Base-by-base conservation (phyloP, 2,797 vertebrate species). In the Gymnoscopelus microlampas region DNA sequence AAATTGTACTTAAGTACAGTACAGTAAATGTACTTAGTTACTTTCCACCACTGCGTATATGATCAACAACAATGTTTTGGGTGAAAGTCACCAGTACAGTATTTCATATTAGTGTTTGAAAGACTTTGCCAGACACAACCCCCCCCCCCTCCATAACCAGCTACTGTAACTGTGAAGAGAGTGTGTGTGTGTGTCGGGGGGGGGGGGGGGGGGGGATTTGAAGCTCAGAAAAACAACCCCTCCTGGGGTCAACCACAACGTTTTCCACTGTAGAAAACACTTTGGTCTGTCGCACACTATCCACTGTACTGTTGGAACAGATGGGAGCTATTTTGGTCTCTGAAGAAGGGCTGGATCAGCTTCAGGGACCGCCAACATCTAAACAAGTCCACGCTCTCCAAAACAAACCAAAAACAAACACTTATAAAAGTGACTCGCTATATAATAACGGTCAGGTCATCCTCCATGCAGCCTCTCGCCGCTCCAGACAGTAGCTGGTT, bases 361-460 rank as follows among this genome's bases (percentile, higher is more conserved):
- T 14, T 81, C 72, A 80, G 75, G 53, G 87, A 80, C 86, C 81
- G 77, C 79, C 67, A 76, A 75, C 81, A 73, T 80, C 71, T 81
- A 90, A 91, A 90, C 87, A 90, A 83, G 61, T 56, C 68, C 53
- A 59, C 39, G 0, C 44, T 74, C 47, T 81, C 84, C 82, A 87
- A 86, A 87, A 70, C 81, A 89, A 88, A 87, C 74, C 79, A 71
- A 83, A 78, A 74, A 81, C 57, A 68, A 62, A 68, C 58, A 51
- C 50, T 51, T 51, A 51, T 4, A 44, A 10, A 44, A 13, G 50
- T 13, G 50, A n/a, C 50, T 15, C n/a, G 50, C 39, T 9, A 19
- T 19, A 19, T 19, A 19, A 3, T 4, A 51, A 13, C 12, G 50
- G n/a, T 51, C 50, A 15, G 39, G 7, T 51, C 2, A 3, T 15